Base-by-base conservation (phyloP, 2,888 invertebrate species). In the Selenia dentaria region DNA sequence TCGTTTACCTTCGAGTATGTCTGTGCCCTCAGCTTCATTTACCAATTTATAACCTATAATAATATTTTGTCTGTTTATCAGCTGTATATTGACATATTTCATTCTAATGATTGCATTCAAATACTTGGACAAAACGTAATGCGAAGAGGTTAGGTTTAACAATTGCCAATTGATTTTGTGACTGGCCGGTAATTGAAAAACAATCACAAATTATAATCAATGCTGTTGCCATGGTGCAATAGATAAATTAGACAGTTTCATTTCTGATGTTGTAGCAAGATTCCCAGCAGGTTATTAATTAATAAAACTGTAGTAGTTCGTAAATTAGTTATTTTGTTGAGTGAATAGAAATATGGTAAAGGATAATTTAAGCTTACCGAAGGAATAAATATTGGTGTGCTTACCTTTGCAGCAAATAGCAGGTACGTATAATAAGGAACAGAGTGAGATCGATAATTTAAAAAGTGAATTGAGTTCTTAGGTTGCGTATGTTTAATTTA, bases 11-110 rank as follows among this genome's bases (percentile, higher is more conserved):
- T 76, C 12, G 79, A 76, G 65, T 79, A 80, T 32, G 69, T 64
- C 64, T 85, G 72, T 50, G 75, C 61, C 67, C 60, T 83, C 69
- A 80, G 75, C 75, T 87, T 86, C 85, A 87, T 85, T 56, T 52
- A 62, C 45, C 51, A 58, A 68, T 29, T 53, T 61, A 54, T 71
- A 78, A 76, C 79, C 78, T 80, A 78, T 46, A 79, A 74, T 62
- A 55, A 58, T 46, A 52, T 42, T 48, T 43, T 29, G 6, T 47
- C 37, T 32, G 18, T 8, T 10, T 25, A 25, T n/a, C n/a, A 10
- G 4, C 8, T 25, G 10, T 25, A 10, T 10, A n/a, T n/a, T n/a
- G n/a, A n/a, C n/a, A n/a, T n/a, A n/a, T n/a, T n/a, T n/a, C n/a
- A n/a, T n/a, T n/a, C n/a, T n/a, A n/a, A n/a, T n/a, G n/a, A n/a